A percentile compares a stretch with the other conserved stretches of the same genome.
These are phyloP conservation scores for Euura saliciscinereae DNA, from an alignment of 1,140 invertebrate species.

Conservation along the genomic window DNA sequence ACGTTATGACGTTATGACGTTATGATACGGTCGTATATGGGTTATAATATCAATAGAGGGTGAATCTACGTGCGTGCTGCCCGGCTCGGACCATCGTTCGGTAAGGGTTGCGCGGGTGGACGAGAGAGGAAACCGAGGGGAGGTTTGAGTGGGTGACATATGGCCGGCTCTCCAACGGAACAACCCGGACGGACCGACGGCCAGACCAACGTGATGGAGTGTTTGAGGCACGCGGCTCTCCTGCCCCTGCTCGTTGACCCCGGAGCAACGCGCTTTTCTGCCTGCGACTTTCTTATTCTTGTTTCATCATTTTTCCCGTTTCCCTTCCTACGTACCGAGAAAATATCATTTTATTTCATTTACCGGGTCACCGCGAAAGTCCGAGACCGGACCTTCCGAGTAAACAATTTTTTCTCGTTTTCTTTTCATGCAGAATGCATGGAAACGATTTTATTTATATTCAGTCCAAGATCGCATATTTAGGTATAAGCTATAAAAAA, in stretches of 20 bases:
- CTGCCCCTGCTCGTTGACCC: slow-evolving; percentile 44
- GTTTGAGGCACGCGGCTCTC: slow-evolving; percentile 32
- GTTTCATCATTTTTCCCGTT: slow-evolving; percentile 29
- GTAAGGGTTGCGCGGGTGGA: slow-evolving; percentile 36
- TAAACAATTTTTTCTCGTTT: background rate
- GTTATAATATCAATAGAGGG: slow-evolving; percentile 11
- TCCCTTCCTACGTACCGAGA: slow-evolving; percentile 34
- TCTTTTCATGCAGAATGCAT: background rate
- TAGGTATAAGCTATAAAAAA: background rate
- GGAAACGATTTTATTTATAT: background rate
- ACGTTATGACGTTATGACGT: background rate
- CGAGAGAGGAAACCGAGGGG: slow-evolving; percentile 12
- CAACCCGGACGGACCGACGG: slow-evolving; percentile 42
- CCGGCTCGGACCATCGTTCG: slow-evolving; percentile 25
- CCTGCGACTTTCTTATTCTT: slow-evolving; percentile 32
- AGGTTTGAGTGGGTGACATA: slow-evolving; percentile 44
- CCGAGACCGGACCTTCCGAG: slow-evolving; percentile 10
- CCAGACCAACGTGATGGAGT: slow-evolving; percentile 48
- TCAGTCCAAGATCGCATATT: background rate
- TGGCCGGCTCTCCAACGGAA: slow-evolving; percentile 50
- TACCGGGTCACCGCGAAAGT: slow-evolving; percentile 27
- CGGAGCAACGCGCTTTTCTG: slow-evolving; percentile 53
- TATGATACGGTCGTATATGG: slow-evolving; percentile 4
- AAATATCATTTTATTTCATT: slow-evolving; percentile 63
- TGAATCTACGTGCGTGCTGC: background rate